phyloP scores from a whole-genome alignment of 2,113 vertebrate genomes.

The Tringa solitaria region DNA sequence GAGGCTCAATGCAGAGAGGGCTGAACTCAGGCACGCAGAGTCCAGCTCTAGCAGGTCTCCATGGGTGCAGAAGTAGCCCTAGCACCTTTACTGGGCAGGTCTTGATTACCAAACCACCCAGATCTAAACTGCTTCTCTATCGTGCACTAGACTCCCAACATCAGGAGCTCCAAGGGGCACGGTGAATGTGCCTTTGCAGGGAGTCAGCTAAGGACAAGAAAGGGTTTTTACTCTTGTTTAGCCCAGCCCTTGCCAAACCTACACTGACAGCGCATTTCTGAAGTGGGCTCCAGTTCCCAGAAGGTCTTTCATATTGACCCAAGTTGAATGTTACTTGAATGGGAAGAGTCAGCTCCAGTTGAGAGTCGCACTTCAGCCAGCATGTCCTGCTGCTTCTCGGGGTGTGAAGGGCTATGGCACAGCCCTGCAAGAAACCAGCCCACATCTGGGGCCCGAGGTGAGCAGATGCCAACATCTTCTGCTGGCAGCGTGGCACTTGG shows the following conservation, averaged over 20 bases:
- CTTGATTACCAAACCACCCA: not conserved
- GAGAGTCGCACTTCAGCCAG: not conserved
- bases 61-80: not conserved
- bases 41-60: not conserved
- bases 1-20: not conserved
- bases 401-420: fast-evolving
- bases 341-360: not conserved
- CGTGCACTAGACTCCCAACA: not conserved
- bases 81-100: not conserved
- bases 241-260: not conserved
- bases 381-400: not conserved
- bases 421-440: not conserved
- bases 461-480: not conserved
- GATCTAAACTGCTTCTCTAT: not conserved
- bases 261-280: not conserved
- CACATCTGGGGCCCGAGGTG: not conserved
- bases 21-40: not conserved
- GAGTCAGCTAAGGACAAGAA: not conserved
- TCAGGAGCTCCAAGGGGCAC: not conserved
- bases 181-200: not conserved
- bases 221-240: not conserved
- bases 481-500: not conserved
- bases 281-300: not conserved
- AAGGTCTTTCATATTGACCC: not conserved
- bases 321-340: not conserved